Conservation (phyloP, 1,140 invertebrate genomes). For the Drosophila triauraria region DNA sequence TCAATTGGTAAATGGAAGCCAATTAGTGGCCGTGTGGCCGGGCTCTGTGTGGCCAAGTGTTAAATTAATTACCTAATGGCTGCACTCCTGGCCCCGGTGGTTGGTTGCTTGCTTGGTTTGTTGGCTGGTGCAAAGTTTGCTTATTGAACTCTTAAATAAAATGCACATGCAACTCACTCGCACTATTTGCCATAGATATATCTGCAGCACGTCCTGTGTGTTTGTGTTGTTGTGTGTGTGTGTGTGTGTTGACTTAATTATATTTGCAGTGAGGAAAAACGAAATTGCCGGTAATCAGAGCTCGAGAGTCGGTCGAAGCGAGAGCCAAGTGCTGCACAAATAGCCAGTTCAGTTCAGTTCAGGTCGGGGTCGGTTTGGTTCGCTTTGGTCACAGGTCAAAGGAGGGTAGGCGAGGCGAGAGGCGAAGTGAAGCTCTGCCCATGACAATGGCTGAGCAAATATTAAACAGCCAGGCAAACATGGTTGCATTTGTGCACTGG, state of each 20-base stretch:
- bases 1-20: constrained; percentile 73
- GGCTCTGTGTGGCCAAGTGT: constrained; percentile 64
- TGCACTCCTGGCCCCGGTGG: constrained; percentile 31
- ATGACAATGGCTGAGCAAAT: constrained; percentile 73
- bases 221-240: constrained; percentile 26
- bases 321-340: constrained; percentile 71
- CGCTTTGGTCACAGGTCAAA: constrained; percentile 19
- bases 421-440: constrained; percentile 29
- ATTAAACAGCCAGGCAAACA: constrained; percentile 54
- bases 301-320: constrained; percentile 39
- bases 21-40: constrained; percentile 62
- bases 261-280: constrained; percentile 72
- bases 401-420: not conserved
- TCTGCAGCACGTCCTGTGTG: constrained; percentile 16
- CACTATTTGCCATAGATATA: constrained; percentile 45
- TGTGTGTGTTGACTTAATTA: constrained; percentile 68
- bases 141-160: constrained; percentile 78
- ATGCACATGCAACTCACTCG: constrained; percentile 57
- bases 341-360: constrained; percentile 53
- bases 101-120: not conserved
- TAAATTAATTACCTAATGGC: constrained; percentile 82
- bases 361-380: constrained; percentile 42
- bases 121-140: constrained; percentile 34
- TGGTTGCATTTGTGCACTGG: constrained; percentile 3
- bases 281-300: constrained; percentile 75